These are phyloP conservation scores for Bactericera cockerelli DNA, from an alignment of 1,140 invertebrate species.

Conservation along the genomic window DNA sequence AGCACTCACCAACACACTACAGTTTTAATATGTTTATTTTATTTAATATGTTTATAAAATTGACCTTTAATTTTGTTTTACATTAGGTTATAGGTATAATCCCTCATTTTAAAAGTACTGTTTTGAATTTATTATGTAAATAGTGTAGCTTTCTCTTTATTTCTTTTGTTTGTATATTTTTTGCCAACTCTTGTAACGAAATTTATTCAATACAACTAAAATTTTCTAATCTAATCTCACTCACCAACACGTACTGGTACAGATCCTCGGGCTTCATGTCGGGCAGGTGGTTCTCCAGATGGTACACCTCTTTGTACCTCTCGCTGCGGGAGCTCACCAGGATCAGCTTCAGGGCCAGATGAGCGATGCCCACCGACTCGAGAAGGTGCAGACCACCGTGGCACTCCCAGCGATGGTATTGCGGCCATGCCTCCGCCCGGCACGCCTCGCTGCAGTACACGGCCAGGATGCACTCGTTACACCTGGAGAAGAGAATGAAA, in stretches of 20 bases:
- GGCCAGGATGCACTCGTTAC: conserved; percentile 41
- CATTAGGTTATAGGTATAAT: no score
- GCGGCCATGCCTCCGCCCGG: conserved; percentile 35
- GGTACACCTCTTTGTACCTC: conserved; percentile 32
- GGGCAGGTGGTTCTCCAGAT: conserved; percentile 42
- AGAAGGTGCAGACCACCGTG: conserved; percentile 41
- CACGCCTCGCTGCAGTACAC: conserved; percentile 51
- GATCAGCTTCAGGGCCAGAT: conserved; percentile 50
- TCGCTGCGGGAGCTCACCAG: conserved; percentile 28
- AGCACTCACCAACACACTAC: no score
- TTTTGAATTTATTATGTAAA: no score
- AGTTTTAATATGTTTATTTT: no score
- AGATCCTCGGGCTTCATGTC: conserved; percentile 41
- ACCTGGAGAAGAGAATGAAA: conserved; percentile 38
- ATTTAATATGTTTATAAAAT: no score
- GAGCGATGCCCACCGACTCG: conserved; percentile 54
- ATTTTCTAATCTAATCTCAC: no score
- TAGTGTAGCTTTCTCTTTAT: no score
- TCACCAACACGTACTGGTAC: conserved; percentile 47
- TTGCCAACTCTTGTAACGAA: no score
- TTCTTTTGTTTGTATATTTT: no score
- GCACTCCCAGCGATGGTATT: conserved; percentile 62
- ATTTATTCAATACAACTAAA: no score
- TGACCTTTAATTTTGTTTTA: no score
- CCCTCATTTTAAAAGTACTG: no score